Base-by-base conservation (phyloP, 2,113 vertebrate genomes). In the Aramus guarauna region DNA sequence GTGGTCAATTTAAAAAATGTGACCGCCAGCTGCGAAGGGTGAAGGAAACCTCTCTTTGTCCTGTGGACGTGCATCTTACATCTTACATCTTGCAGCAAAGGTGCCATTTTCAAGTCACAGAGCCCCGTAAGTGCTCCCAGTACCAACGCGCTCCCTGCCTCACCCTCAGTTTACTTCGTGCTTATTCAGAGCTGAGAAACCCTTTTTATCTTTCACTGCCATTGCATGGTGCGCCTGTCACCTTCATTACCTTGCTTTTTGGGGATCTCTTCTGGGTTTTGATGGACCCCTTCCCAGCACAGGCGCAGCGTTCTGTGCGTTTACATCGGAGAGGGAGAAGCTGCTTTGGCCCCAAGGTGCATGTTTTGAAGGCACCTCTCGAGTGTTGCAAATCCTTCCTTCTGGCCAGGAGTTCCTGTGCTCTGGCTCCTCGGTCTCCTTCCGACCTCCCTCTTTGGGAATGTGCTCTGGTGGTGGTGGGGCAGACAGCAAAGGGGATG, bases 101-200 rank as follows among this genome's bases (percentile, higher is more conserved):
- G 8, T 20, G 2, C 39, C n/a, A 4, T 53, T 80, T 52, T 34
- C n/a, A 53, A 80, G 43, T 34, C 43, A n/a, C 29, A 43, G 68
- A 68, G 29, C 48, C 24, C 12, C 4, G 0, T 7, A 24, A 4
- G 32, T 29, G 26, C 53, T 52, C 34, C 41, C 55, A 10, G 34
- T 24, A 34, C 15, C 24, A 20, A 67, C 55, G 47, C 10, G 5
- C 34, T 63, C 50, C 43, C 24, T 26, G 16, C 55, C 56, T 64
- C 2, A 0, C 1, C 1, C 32, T 84, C 34, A 13, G 32, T 69
- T 60, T 66, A 53, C 32, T 6, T 41, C 1, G 4, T 27, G 12
- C n/a, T 37, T 76, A 34, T 43, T 64, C 74, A 60, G 43, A 80
- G 26, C 43, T 48, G 8, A 53, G 62, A 64, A 88, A 80, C 19